These are phyloP conservation scores for Rhabditoides inermis DNA, from an alignment of 2,888 invertebrate genomes.

Conservation along the genomic window DNA sequence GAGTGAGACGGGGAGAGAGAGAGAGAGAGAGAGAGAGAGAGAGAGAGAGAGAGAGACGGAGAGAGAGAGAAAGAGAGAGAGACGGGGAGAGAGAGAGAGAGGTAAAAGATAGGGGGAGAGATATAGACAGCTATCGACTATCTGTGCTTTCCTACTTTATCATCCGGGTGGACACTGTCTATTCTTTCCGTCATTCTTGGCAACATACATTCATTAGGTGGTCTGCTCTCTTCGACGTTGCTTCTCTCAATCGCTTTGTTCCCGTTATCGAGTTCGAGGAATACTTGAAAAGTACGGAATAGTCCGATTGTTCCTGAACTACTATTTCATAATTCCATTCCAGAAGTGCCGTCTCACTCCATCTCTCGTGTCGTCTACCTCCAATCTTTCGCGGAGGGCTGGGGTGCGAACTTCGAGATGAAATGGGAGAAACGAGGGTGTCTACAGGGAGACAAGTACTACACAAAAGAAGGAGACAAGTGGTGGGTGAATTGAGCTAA, in stretches of 20 bases:
- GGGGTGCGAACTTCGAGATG: slow-evolving; percentile 70
- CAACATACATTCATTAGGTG: too few species aligned
- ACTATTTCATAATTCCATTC: slow-evolving; percentile 19
- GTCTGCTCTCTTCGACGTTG: slow-evolving; percentile 75
- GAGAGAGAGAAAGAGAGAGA: slow-evolving; percentile 53
- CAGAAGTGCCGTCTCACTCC: slow-evolving; percentile 58
- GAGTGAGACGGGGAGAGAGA: slow-evolving; percentile 48
- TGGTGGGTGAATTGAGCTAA: slow-evolving; percentile 31
- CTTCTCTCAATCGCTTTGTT: slow-evolving; percentile 68
- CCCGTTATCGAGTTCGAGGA: slow-evolving; percentile 80
- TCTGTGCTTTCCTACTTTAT: neutral
- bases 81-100: neutral
- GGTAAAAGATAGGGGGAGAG: too few species aligned
- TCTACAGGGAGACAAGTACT: slow-evolving; percentile 50
- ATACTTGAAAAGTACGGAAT: slow-evolving; percentile 63
- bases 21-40: slow-evolving; percentile 48
- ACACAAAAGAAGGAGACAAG: slow-evolving; percentile 12
- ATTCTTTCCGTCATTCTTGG: too few species aligned
- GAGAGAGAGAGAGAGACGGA: neutral
- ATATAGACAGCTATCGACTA: neutral
- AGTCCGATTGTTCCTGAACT: neutral
- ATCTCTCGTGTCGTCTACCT: slow-evolving; percentile 74
- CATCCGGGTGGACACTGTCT: slow-evolving; percentile 51
- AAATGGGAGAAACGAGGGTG: slow-evolving; percentile 67
- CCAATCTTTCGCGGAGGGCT: slow-evolving; percentile 77